Conservation (phyloP, 2,888 invertebrate genomes). For the Leptura quadrifasciata region DNA sequence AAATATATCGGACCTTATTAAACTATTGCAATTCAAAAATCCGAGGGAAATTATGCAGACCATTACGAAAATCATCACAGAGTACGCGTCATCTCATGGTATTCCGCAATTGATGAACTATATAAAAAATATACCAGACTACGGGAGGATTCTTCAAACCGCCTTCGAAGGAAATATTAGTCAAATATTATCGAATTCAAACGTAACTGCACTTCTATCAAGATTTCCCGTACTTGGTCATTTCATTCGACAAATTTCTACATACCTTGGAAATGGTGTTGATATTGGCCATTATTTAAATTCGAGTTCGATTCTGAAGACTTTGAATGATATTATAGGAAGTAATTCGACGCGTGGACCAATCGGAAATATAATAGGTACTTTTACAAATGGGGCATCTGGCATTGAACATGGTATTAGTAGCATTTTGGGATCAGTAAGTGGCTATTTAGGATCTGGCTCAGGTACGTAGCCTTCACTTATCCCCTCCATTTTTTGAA, state of each 20-base stretch:
- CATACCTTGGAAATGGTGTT: neutral
- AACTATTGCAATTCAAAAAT: slow-evolving; percentile 36
- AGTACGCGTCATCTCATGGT: neutral
- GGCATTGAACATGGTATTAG: neutral
- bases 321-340: neutral
- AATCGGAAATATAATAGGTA: neutral
- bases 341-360: neutral
- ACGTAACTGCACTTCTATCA: neutral
- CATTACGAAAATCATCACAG: slow-evolving; percentile 25
- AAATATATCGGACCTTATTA: slow-evolving; percentile 42
- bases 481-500: too few relatives aligned
- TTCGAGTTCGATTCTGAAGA: neutral
- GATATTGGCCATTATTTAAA: neutral
- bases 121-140: neutral
- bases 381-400: neutral
- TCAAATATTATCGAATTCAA: neutral
- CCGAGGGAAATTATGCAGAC: slow-evolving; percentile 24
- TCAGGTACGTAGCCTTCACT: neutral
- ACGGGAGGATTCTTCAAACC: neutral
- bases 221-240: neutral
- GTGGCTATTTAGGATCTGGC: neutral
- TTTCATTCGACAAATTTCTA: neutral
- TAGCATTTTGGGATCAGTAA: neutral
- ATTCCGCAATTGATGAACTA: neutral
- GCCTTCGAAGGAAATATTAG: neutral